Evolutionary conservation across 2,797 vertebrate species (phyloP).

Genomic region (Urocyon cinereoargenteus): DNA sequence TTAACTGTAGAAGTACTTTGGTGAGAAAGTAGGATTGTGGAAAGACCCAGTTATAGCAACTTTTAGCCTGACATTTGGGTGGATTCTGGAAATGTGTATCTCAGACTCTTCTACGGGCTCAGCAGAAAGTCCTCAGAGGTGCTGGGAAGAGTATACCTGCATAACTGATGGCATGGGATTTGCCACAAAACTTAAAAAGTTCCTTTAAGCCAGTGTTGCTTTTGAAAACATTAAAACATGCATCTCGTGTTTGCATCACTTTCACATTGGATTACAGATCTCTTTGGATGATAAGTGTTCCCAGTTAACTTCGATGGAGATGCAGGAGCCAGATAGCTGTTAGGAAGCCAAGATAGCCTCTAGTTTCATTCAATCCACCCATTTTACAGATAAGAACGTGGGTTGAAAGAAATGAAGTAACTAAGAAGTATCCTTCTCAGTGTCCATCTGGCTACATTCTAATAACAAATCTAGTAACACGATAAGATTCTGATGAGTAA

Average conservation of each 20-base stretch:
- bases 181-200: conserved; percentile 46
- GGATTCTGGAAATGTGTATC: not conserved
- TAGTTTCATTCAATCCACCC: not conserved
- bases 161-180: not conserved
- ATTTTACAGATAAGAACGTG: conserved; percentile 26
- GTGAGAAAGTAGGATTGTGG: conserved; percentile 46
- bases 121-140: not conserved
- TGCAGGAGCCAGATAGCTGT: not conserved
- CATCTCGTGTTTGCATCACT: conserved; percentile 75
- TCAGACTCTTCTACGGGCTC: not conserved
- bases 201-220: conserved; percentile 60
- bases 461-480: not conserved
- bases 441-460: not conserved
- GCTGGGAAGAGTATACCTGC: not conserved
- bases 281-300: not conserved
- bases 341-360: not conserved
- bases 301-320: not conserved
- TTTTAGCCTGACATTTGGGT: not conserved
- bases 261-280: not conserved
- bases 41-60: not conserved
- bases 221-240: conserved; percentile 78
- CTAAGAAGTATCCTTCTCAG: not conserved
- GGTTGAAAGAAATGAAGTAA: not conserved
- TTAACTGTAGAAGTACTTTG: conserved; percentile 41
- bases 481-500: not conserved